Base-by-base conservation (phyloP, 2,888 invertebrate genomes). In the Apocheima hispidaria region DNA sequence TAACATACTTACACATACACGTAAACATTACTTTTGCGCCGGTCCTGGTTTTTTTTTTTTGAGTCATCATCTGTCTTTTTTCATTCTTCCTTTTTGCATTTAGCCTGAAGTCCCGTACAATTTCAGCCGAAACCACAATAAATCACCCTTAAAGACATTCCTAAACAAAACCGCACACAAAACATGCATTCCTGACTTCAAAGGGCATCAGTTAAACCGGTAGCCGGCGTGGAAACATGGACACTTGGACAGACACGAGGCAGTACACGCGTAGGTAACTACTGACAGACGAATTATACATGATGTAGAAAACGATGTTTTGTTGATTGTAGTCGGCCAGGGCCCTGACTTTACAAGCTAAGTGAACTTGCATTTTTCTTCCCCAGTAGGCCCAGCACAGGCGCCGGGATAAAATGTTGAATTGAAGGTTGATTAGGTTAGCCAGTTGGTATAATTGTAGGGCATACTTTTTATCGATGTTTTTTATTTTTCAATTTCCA, bases 151-250 rank as follows among this genome's bases (percentile, higher is more conserved):
- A 46, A 56, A 58, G 35, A 54, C 53, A 63, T 60, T 61, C 61
- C 55, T 20, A 56, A 51, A 36, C 53, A 12, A 12, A 23, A 33
- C 30, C 46, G 44, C 23, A 43, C 36, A 60, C 53, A 53, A 60
- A 59, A 63, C 64, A 56, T 61, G 53, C 66, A 38, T 35, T 49
- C 46, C 44, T 41, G 40, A 58, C 66, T 44, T 67, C 66, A 67
- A 67, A 67, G 66, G 51, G 7, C 23, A 49, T 36, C 30, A 26
- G 23, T 48, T 51, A n/a, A 23, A 28, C 20, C 33, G 10, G 26
- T 33, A 4, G 23, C 21, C 38, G 28, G 16, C 21, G 36, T 20
- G 20, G 38, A 7, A 46, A 46, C 38, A 26, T 14, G 20, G 36
- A 51, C 14, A 18, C n/a, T n/a, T n/a, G n/a, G n/a, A n/a, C n/a